Conservation (phyloP, 2,888 invertebrate species). For the Amphimallon solstitiale region DNA sequence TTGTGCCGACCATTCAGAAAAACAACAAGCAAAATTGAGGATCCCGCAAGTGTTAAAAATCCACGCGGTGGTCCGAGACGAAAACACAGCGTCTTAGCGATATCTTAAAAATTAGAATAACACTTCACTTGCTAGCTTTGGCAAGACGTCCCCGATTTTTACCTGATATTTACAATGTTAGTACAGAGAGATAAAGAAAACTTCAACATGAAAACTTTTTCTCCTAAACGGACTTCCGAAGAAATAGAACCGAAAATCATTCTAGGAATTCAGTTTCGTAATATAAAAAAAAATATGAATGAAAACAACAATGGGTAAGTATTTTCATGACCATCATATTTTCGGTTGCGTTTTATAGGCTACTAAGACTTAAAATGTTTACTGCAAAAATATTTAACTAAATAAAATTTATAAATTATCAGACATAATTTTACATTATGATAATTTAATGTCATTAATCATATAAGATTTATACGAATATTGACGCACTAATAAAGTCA, state of each 20-base stretch:
- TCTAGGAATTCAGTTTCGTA: no score
- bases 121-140: slow-evolving; percentile 6
- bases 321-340: no score
- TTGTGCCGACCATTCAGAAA: slow-evolving; percentile 16
- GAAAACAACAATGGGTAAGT: no score
- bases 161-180: slow-evolving; percentile 30
- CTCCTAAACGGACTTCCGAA: neutral
- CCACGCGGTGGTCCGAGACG: slow-evolving; percentile 29
- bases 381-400: no score
- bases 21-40: slow-evolving; percentile 27
- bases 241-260: neutral
- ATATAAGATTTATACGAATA: no score
- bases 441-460: no score
- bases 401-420: no score
- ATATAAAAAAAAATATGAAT: no score
- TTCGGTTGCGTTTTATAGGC: no score
- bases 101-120: slow-evolving; percentile 29
- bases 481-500: no score
- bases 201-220: slow-evolving; percentile 21
- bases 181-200: slow-evolving; percentile 32
- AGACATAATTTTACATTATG: no score
- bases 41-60: slow-evolving; percentile 33
- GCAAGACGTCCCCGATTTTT: slow-evolving; percentile 12
- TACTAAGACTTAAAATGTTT: no score
- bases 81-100: neutral